A percentile compares a stretch with the other conserved stretches of the same genome.
Evolutionary conservation across 2,888 invertebrate species (phyloP).

Genomic region (Allacma fusca): DNA sequence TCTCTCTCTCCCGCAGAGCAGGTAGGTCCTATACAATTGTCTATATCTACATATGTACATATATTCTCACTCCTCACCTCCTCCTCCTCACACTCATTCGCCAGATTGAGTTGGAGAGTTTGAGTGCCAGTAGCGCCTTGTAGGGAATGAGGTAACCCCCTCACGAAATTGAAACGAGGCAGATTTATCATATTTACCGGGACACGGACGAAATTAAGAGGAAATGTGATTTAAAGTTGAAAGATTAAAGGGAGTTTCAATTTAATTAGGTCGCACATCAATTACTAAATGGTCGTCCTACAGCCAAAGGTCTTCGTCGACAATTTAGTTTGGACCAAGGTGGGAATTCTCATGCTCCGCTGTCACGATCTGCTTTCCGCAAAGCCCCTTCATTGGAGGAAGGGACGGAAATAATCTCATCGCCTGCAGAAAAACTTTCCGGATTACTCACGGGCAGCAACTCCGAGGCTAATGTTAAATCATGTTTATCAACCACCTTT

Average conservation of each 20-base stretch:
- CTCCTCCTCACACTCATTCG: no score
- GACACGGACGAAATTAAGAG: background rate
- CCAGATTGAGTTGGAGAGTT: no score
- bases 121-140: no score
- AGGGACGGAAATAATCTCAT: constrained; percentile 22
- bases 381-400: constrained; percentile 60
- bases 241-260: background rate
- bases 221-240: background rate
- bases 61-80: background rate
- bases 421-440: constrained; percentile 20
- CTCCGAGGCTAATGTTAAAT: constrained; percentile 9
- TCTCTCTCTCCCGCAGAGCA: constrained; percentile 60
- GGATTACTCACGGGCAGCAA: constrained; percentile 1
- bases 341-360: constrained; percentile 53
- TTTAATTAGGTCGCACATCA: constrained; percentile 59
- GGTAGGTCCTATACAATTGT: constrained; percentile 41
- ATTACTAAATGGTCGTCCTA: constrained; percentile 59
- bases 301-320: constrained; percentile 63
- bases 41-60: background rate
- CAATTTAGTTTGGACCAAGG: constrained; percentile 77
- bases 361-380: constrained; percentile 46
- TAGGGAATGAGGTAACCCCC: constrained; percentile 9
- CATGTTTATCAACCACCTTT: constrained; percentile 22
- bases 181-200: constrained; percentile 10
- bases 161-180: background rate